A percentile compares a stretch with the other conserved stretches of the same genome.
Conservation (phyloP, 2,888 invertebrate species). For the Cordylochernes scorpioides region DNA sequence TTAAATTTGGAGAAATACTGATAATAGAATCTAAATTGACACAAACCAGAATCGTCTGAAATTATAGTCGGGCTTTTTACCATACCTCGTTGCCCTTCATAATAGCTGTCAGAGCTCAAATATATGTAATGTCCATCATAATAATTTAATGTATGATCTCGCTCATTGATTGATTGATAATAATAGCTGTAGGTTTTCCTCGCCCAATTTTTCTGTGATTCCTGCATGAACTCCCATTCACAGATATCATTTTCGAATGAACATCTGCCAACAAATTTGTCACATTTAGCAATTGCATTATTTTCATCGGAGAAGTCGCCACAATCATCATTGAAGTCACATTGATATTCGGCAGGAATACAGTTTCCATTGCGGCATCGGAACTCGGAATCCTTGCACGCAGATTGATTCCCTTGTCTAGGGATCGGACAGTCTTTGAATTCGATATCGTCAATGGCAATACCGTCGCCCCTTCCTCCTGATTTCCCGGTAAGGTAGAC, state of each 20-base stretch:
- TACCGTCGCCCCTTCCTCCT: background rate
- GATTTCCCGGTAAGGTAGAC: constrained; percentile 4
- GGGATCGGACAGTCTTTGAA: constrained; percentile 9
- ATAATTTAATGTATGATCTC: constrained; percentile 11
- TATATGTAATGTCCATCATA: constrained; percentile 5
- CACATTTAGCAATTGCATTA: constrained; percentile 4
- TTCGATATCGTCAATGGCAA: constrained; percentile 11
- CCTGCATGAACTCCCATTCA: no score
- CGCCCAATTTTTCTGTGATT: no score
- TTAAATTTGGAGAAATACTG: constrained; percentile 5
- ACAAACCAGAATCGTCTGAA: constrained; percentile 1
- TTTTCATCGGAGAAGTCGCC: constrained; percentile 11
- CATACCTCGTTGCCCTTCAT: constrained; percentile 4
- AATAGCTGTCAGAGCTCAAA: background rate
- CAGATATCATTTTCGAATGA: constrained; percentile 11
- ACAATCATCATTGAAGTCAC: constrained; percentile 11
- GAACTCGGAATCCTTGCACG: constrained; percentile 5
- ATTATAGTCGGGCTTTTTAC: constrained; percentile 8
- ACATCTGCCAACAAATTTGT: constrained; percentile 7
- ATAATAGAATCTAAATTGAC: constrained; percentile 10
- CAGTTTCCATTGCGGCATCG: constrained; percentile 7
- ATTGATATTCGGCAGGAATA: constrained; percentile 5
- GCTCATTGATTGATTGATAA: background rate
- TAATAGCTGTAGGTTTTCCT: background rate
- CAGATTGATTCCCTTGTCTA: constrained; percentile 1